Percentiles rank a stretch among this genome's conserved stretches.
Conservation (phyloP, 2,113 vertebrate genomes). For the Lophura nycthemera region DNA sequence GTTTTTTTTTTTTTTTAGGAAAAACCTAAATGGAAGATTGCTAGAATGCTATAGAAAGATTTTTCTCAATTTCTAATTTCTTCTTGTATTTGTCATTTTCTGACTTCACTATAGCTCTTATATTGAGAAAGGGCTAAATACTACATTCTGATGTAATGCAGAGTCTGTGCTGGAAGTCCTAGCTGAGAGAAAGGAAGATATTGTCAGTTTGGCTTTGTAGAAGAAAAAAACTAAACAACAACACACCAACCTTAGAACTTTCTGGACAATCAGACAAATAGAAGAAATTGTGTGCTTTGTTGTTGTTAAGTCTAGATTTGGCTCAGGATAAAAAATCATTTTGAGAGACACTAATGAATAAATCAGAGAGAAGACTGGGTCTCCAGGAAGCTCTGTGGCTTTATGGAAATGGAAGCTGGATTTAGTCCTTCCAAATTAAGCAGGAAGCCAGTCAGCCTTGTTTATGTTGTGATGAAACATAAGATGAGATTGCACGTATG, state of each 20-base stretch:
- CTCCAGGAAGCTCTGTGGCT: background rate
- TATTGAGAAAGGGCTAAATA: conserved; percentile 18
- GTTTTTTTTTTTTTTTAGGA: background rate
- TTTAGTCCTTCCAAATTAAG: background rate
- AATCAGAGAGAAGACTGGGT: background rate
- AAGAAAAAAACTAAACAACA: too few species aligned
- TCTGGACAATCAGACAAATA: background rate
- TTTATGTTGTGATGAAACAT: background rate
- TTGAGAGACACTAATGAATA: background rate
- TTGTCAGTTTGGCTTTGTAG: background rate
- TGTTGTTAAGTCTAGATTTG: conserved; percentile 3
- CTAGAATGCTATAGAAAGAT: background rate
- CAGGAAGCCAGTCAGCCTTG: background rate
- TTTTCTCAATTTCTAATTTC: background rate
- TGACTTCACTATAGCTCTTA: background rate
- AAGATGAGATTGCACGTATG: background rate
- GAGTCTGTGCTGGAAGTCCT: background rate
- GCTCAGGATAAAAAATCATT: conserved; percentile 21
- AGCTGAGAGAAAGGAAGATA: background rate
- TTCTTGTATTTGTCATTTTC: background rate
- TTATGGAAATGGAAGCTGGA: background rate
- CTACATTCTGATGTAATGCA: background rate
- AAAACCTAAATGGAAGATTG: background rate
- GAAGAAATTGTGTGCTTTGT: background rate
- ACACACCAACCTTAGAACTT: background rate